phyloP scores from a whole-genome alignment of 23 tunicate species.

The Halocynthia aurantium region DNA sequence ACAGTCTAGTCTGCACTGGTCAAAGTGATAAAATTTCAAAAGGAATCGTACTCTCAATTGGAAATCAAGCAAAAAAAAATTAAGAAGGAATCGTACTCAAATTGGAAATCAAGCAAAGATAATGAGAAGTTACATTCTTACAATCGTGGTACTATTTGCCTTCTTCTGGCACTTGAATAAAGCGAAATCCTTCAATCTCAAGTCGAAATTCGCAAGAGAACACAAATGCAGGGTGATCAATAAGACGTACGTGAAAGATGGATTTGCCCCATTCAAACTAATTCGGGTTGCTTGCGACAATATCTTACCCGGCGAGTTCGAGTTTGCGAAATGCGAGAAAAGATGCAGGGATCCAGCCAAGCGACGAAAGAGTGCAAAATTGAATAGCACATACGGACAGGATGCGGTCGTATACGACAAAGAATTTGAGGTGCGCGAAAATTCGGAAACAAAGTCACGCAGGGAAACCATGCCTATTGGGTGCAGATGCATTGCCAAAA shows the following conservation, averaged over 20 bases:
- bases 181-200: too few relatives aligned
- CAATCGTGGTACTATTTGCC: too few relatives aligned
- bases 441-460: background rate
- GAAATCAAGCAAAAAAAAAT: too few relatives aligned
- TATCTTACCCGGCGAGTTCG: background rate
- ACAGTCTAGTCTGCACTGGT: too few relatives aligned
- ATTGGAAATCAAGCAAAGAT: too few relatives aligned
- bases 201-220: too few relatives aligned
- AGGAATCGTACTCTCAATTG: too few relatives aligned
- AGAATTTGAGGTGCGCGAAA: background rate
- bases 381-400: background rate
- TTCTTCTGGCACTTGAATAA: too few relatives aligned
- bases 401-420: background rate
- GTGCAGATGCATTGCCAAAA: background rate
- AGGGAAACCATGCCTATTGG: background rate
- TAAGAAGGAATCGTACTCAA: too few relatives aligned
- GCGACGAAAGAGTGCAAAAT: background rate
- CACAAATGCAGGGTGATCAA: too few relatives aligned
- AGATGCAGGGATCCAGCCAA: background rate
- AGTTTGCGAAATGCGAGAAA: background rate
- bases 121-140: too few relatives aligned
- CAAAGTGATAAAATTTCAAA: too few relatives aligned
- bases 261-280: constrained; percentile 5
- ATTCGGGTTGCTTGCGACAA: background rate
- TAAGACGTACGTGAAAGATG: background rate